phyloP scores from a whole-genome alignment of 2,888 invertebrate species.

The Hylaea fasciaria region DNA sequence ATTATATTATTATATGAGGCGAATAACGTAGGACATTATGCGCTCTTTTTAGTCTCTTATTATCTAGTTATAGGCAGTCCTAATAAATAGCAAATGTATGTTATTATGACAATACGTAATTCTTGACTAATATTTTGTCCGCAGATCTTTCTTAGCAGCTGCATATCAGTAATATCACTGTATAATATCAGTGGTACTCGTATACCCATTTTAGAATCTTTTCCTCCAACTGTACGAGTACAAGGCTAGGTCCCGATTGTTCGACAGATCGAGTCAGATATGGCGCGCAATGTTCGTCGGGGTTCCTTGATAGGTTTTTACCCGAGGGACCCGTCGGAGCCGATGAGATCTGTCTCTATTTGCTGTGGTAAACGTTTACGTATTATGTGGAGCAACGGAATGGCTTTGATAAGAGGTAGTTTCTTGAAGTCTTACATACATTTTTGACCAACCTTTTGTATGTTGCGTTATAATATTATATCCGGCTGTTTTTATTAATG shows the following conservation, averaged over 20 bases:
- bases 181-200: too few species aligned
- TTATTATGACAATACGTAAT: too few species aligned
- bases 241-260: constrained; percentile 11
- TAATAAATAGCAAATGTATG: too few species aligned
- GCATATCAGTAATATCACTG: neutral
- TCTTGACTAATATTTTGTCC: too few species aligned
- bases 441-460: too few species aligned
- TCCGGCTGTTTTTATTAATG: too few species aligned
- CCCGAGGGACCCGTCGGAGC: constrained; percentile 27
- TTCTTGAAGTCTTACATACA: neutral
- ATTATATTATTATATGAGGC: too few species aligned
- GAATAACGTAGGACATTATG: too few species aligned
- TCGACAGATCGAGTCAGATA: constrained; percentile 27
- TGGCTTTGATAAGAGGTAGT: neutral
- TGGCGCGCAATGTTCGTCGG: constrained; percentile 24
- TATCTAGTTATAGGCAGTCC: too few species aligned
- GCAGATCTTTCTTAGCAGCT: too few species aligned
- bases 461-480: too few species aligned
- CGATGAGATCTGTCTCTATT: constrained; percentile 28
- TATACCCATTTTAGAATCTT: neutral
- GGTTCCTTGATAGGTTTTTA: constrained; percentile 30
- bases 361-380: constrained; percentile 18
- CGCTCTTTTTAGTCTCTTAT: too few species aligned
- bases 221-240: constrained; percentile 16
- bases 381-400: constrained; percentile 1